Evolutionary conservation across 2,797 vertebrate species (phyloP).

Genomic region (Pelodytes ibericus): DNA sequence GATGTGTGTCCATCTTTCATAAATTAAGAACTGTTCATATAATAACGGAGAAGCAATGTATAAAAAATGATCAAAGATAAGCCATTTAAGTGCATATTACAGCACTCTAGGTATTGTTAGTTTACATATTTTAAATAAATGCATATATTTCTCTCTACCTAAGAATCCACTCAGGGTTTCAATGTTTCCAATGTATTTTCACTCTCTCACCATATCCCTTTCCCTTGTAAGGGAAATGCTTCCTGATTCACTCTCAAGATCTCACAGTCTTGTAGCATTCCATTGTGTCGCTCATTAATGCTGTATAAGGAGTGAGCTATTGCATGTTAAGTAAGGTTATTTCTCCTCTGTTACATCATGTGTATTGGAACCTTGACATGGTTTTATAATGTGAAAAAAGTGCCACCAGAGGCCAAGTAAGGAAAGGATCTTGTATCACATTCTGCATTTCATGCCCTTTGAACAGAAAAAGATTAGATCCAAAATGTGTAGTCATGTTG

Average conservation of each 20-base stretch:
- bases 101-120: too few relatives aligned
- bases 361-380: conserved; percentile 1
- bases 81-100: too few relatives aligned
- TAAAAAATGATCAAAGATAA: too few relatives aligned
- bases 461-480: conserved; percentile 10
- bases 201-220: not conserved
- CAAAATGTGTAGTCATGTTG: conserved; percentile 1
- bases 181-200: not conserved
- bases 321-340: conserved; percentile 20
- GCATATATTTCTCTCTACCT: too few relatives aligned
- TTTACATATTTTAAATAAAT: too few relatives aligned
- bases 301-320: conserved; percentile 5
- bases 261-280: conserved; percentile 11
- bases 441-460: conserved; percentile 5
- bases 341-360: conserved; percentile 44
- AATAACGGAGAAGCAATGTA: too few relatives aligned
- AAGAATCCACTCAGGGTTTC: too few relatives aligned
- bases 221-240: not conserved
- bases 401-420: conserved; percentile 26
- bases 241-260: conserved; percentile 5
- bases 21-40: too few relatives aligned
- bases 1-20: too few relatives aligned
- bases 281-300: not conserved
- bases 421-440: conserved; percentile 20
- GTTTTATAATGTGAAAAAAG: conserved; percentile 9